Percentiles rank a stretch among this genome's conserved stretches.
phyloP scores from a whole-genome alignment of 2,888 invertebrate genomes.

The Limnephilus marmoratus region DNA sequence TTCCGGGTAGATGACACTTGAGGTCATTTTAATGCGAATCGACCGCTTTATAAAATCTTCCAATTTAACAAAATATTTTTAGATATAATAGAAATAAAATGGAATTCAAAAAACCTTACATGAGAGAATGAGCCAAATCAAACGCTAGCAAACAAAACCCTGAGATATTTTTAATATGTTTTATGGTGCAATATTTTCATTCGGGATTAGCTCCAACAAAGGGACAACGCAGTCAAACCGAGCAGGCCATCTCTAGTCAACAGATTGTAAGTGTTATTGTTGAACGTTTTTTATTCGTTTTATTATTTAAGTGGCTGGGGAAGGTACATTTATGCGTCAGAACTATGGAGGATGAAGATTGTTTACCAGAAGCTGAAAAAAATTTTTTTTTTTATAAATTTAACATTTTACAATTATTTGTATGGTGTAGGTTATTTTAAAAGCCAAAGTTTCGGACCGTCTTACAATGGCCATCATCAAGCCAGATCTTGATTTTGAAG shows the following conservation, averaged over 20 bases:
- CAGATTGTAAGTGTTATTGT: slow-evolving; percentile 58
- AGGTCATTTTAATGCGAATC: no score
- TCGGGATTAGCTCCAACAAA: slow-evolving; percentile 57
- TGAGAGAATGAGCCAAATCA: background rate
- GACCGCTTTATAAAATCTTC: no score
- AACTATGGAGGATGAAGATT: background rate
- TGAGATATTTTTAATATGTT: slow-evolving; percentile 9
- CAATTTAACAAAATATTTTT: no score
- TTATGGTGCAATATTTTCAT: slow-evolving; percentile 53
- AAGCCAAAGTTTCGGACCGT: no score
- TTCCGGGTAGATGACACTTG: no score
- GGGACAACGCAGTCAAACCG: slow-evolving; percentile 30
- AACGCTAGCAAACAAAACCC: background rate
- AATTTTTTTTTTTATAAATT: no score
- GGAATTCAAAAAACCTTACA: background rate
- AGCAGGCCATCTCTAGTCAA: slow-evolving; percentile 41
- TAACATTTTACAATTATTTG: no score
- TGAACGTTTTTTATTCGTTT: slow-evolving; percentile 50
- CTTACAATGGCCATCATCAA: no score
- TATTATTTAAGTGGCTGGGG: slow-evolving; percentile 41
- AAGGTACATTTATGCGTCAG: background rate
- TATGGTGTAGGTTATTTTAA: no score
- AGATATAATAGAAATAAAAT: no score
- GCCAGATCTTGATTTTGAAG: no score
- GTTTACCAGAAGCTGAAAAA: background rate